These are phyloP conservation scores for Gobio gobio DNA, from an alignment of 2,113 vertebrate species.

Conservation along the genomic window DNA sequence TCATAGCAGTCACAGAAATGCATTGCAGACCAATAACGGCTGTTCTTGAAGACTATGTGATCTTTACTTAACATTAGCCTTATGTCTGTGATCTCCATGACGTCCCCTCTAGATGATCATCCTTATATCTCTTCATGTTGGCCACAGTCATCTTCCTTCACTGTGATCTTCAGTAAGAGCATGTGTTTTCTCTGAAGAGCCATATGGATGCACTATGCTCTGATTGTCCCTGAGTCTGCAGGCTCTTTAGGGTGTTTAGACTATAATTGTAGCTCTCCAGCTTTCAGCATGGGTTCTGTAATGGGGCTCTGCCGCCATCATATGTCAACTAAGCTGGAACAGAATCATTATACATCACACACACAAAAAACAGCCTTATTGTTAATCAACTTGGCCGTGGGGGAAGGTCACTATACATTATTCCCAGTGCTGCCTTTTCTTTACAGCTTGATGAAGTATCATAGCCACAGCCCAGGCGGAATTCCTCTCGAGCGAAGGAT, in stretches of 20 bases:
- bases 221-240: slow-evolving; percentile 23
- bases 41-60: not conserved
- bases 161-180: slow-evolving; percentile 29
- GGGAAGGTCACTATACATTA: slow-evolving; percentile 40
- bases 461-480: slow-evolving; percentile 12
- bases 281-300: slow-evolving; percentile 26
- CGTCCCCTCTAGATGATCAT: not conserved
- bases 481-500: slow-evolving; percentile 37
- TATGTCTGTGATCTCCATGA: not conserved
- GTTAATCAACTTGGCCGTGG: slow-evolving; percentile 36
- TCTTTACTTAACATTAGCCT: not conserved
- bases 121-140: slow-evolving; percentile 13
- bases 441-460: slow-evolving; percentile 36
- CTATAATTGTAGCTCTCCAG: slow-evolving; percentile 24
- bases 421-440: slow-evolving; percentile 41
- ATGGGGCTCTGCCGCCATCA: slow-evolving; percentile 5
- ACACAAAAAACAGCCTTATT: slow-evolving; percentile 32
- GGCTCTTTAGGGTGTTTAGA: slow-evolving; percentile 12
- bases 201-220: slow-evolving; percentile 8
- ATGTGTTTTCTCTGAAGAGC: slow-evolving; percentile 17
- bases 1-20: slow-evolving; percentile 7
- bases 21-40: not conserved
- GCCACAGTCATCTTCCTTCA: slow-evolving; percentile 13
- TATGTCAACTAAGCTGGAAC: slow-evolving; percentile 16
- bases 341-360: slow-evolving; percentile 22